Evolutionary conservation across 2,113 vertebrate genomes (phyloP), one percentile per base, ranked within the genome.

Genomic region (Sceloporus tristichus): DNA sequence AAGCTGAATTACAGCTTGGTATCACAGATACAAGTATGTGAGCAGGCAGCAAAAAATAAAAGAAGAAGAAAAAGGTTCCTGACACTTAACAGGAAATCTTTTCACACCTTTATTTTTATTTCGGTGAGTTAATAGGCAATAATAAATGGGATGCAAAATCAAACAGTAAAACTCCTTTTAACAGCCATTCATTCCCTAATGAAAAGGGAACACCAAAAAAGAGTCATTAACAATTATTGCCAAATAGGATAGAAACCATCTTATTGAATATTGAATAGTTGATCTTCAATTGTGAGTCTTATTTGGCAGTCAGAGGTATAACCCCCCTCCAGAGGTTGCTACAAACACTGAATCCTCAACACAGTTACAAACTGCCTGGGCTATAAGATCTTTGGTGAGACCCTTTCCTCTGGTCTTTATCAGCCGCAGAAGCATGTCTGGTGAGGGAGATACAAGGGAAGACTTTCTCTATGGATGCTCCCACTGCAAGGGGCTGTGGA

Each of bases 171-270:
- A 5, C 23, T 76, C 48, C 18, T 68, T 83, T 88, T 68, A 88
- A 76, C 40, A n/a, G 82, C 34, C 56, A 25, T 62, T 90, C 56
- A 25, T 62, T 90, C 73, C 84, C 82, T 82, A 84, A 79, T 10
- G 74, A n/a, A 48, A 70, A 9, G 71, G 42, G 84, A 88, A 82
- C 38, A 77, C 18, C 0, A 13, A 21, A 29, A 74, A 82, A 0
- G 0, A 25, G 83, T 66, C 59, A 54, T 70, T 86, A 79, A 48
- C 86, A 75, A 40, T 92, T 85, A 70, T 66, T 70, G 81, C 54
- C 16, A 42, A 78, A 13, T 79, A 54, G 29, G 42, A 79, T 29
- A 25, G 53, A 79, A 0, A 54, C 25, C 11, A 29, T n/a, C 42
- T n/a, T 1, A 27, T 19, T 73, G 42, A 56, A 70, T 0, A 79